Percentiles rank a stretch among this genome's conserved stretches.
phyloP scores from a whole-genome alignment of 2,888 invertebrate genomes.

The Terebella lapidaria region DNA sequence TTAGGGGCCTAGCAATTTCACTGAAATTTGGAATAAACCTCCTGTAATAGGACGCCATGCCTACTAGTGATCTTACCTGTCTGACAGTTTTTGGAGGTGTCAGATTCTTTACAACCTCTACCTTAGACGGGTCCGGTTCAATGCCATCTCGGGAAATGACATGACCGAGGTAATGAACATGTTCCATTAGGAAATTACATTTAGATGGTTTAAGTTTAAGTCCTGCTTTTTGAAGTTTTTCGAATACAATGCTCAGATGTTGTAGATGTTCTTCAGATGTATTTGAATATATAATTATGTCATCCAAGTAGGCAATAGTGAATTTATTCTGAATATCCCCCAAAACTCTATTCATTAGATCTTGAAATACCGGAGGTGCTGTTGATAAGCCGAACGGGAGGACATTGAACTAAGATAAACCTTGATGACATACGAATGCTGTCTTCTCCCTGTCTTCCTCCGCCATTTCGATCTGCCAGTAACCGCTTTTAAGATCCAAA shows the following conservation, averaged over 20 bases:
- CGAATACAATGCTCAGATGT: neutral
- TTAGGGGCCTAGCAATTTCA: neutral
- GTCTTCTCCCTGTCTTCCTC: neutral
- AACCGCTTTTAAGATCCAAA: neutral
- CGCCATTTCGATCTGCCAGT: conserved; percentile 4
- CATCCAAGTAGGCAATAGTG: neutral
- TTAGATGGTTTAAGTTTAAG: conserved; percentile 5
- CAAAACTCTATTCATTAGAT: neutral
- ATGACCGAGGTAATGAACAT: neutral
- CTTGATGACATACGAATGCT: neutral
- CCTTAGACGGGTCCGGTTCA: neutral
- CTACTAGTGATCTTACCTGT: conserved; percentile 1
- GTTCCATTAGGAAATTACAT: neutral
- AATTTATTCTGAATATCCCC: neutral
- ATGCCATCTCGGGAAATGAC: neutral
- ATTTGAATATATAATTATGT: conserved; percentile 1
- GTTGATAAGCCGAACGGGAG: neutral
- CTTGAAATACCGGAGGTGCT: neutral
- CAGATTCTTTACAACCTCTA: neutral
- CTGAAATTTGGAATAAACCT: conserved; percentile 1
- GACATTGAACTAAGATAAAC: neutral
- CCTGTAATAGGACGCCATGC: conserved; percentile 6
- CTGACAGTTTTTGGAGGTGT: neutral
- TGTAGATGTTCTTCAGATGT: neutral
- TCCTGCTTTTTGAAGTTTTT: neutral